Percentiles rank a stretch among this genome's conserved stretches.
Conservation (phyloP, 2,797 vertebrate species). For the Centroberyx gerrardi region DNA sequence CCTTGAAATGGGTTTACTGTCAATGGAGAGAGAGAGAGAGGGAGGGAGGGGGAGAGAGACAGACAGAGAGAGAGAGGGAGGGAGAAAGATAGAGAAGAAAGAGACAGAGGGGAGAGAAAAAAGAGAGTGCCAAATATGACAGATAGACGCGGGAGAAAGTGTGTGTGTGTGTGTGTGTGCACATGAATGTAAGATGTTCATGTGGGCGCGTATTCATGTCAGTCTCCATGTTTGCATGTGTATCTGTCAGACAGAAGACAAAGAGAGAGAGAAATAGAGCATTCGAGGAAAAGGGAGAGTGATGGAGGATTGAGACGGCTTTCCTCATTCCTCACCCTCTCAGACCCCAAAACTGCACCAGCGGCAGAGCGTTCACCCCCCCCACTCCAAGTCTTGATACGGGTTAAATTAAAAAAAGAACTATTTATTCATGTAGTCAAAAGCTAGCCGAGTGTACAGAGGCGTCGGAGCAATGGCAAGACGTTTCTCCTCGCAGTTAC, state of each 20-base stretch:
- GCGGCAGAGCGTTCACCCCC: slow-evolving; percentile 22
- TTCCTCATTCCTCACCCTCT: background rate
- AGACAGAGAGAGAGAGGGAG: slow-evolving; percentile 23
- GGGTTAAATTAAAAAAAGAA: slow-evolving; percentile 12
- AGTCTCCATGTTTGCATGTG: slow-evolving; percentile 9
- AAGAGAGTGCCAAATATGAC: background rate
- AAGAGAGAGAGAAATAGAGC: background rate
- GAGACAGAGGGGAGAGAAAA: background rate
- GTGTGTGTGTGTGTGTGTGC: background rate
- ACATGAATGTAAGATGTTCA: background rate
- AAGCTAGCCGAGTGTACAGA: slow-evolving; percentile 9
- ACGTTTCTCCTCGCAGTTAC: slow-evolving; percentile 24
- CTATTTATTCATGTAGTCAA: slow-evolving; percentile 25
- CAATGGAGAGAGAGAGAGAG: background rate
- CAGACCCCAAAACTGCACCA: slow-evolving; percentile 16
- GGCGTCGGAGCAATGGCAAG: background rate
- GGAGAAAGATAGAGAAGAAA: background rate
- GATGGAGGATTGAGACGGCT: slow-evolving; percentile 6
- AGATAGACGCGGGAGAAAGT: background rate
- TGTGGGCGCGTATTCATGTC: background rate
- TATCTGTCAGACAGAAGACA: slow-evolving; percentile 5
- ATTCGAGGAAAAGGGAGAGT: background rate
- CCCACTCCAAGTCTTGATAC: slow-evolving; percentile 1
- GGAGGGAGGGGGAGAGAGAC: background rate
- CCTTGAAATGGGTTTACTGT: slow-evolving; percentile 58